Evolutionary conservation across 2,113 vertebrate genomes (phyloP).

Genomic region (Gymnobelideus leadbeateri): DNA sequence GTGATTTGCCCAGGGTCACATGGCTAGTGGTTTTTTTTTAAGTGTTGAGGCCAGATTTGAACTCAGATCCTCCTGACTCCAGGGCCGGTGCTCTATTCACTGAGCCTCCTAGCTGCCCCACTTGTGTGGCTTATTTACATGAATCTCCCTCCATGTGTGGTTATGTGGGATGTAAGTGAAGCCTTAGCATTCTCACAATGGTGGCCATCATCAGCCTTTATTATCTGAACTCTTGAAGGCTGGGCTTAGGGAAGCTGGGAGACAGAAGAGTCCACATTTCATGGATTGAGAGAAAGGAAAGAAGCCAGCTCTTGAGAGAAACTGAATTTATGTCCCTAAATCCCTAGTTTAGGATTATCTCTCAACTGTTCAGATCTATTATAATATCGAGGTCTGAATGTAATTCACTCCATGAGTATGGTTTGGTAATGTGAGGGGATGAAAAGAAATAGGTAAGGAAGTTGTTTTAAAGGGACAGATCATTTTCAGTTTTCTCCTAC

Average conservation of each 20-base stretch:
- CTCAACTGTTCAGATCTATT: background rate
- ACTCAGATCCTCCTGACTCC: no score
- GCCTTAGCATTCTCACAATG: background rate
- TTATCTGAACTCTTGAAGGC: background rate
- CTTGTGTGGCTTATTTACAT: background rate
- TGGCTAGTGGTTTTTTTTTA: no score
- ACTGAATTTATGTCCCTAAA: background rate
- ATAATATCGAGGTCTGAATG: background rate
- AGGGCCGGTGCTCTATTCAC: no score
- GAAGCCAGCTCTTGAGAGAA: background rate
- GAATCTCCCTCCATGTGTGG: background rate
- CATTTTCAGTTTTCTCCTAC: background rate
- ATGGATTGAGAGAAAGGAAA: background rate
- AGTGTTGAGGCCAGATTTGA: no score
- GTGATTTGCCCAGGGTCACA: no score
- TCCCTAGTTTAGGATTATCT: background rate
- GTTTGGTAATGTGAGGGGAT: background rate
- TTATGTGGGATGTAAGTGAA: background rate
- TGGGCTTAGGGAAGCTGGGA: no score
- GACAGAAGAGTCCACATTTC: background rate
- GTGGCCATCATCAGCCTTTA: background rate
- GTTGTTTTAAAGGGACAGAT: background rate
- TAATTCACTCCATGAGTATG: background rate
- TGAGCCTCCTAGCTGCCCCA: no score
- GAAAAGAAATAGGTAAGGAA: background rate